Evolutionary conservation across 2,888 invertebrate species (phyloP), one percentile per base, ranked within the genome.

Genomic region (Macrophya alboannulata): DNA sequence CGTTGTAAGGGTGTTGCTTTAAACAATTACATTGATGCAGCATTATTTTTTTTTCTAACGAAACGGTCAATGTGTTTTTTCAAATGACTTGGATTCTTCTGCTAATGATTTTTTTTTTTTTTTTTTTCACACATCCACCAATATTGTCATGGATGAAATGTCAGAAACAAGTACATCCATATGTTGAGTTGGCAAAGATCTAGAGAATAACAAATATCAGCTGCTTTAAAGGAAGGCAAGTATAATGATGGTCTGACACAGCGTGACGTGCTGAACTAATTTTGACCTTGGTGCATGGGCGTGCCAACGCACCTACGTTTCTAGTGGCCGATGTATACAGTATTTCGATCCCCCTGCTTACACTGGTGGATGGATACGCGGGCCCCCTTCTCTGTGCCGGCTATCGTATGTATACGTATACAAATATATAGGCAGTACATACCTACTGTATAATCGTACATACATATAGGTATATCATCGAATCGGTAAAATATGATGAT

Each of bases 401-500:
- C 72, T 65, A 85, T 84, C 86, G 81, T 48, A 48, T 45, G 25
- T 83, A 65, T 83, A 72, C 51, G 84, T 84, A 79, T 84, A 72
- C 85, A 74, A 51, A 43, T 81, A 12, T 59, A 25, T 43, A 48
- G 65, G 31, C n/a, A 31, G 55, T 48, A 55, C 65, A 71, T 84
- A 74, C 45, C 37, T 65, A 81, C 76, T 17, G 77, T 59, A 65
- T 45, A 71, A 25, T 65, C 21, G 74, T n/a, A 55, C 37, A 37
- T 72, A 71, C 45, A 85, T 76, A 62, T 77, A 68, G 55, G 43
- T 48, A 62, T 85, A 90, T 91, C 90, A 89, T 89, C 88, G 89
- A 89, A 89, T 91, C 89, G 88, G 89, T 89, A 87, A 90, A 89
- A 89, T 87, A 87, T 87, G 88, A 87, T 87, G 88, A 90, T 88